Evolutionary conservation across 2,888 invertebrate species (phyloP).

Genomic region (Mesochorus sp.): DNA sequence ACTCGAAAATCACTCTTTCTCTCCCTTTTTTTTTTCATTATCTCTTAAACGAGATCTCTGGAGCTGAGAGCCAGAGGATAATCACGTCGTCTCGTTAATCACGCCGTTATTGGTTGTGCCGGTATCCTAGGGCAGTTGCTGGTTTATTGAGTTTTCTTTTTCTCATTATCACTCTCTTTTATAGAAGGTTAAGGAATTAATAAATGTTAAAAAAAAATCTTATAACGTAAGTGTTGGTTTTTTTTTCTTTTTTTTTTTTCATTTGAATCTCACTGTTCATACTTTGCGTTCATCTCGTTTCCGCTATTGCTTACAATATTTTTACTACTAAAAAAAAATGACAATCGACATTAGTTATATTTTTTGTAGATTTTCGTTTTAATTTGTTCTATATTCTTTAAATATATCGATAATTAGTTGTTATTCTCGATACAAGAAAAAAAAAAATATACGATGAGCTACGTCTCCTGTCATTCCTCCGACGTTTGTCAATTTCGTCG

Average conservation of each 20-base stretch:
- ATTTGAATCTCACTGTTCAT: slow-evolving; percentile 54
- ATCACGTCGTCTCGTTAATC: slow-evolving; percentile 61
- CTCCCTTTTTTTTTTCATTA: slow-evolving; percentile 34
- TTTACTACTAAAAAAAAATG: slow-evolving; percentile 53
- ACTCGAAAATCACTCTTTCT: slow-evolving; percentile 33
- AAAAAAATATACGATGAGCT: slow-evolving; percentile 1
- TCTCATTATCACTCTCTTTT: slow-evolving; percentile 60
- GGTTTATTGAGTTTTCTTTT: slow-evolving; percentile 67
- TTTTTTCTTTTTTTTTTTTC: slow-evolving; percentile 65
- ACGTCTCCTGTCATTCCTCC: slow-evolving; percentile 45
- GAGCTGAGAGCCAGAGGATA: slow-evolving; percentile 44
- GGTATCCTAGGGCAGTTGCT: slow-evolving; percentile 77
- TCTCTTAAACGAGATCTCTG: slow-evolving; percentile 46
- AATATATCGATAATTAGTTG: slow-evolving; percentile 66
- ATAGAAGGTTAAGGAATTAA: slow-evolving; percentile 74
- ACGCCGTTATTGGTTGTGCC: slow-evolving; percentile 68
- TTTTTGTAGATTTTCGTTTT: slow-evolving; percentile 17
- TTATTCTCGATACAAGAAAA: slow-evolving; percentile 71
- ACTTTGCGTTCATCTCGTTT: slow-evolving; percentile 47
- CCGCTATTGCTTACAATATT: slow-evolving; percentile 52
- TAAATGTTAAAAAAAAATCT: slow-evolving; percentile 69
- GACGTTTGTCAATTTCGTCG: slow-evolving; percentile 46
- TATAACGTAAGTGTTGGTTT: slow-evolving; percentile 61
- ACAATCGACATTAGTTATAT: slow-evolving; percentile 52
- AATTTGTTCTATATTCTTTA: slow-evolving; percentile 45